These are phyloP conservation scores for Isichthys henryi DNA, from an alignment of 2,113 vertebrate species.

Conservation along the genomic window DNA sequence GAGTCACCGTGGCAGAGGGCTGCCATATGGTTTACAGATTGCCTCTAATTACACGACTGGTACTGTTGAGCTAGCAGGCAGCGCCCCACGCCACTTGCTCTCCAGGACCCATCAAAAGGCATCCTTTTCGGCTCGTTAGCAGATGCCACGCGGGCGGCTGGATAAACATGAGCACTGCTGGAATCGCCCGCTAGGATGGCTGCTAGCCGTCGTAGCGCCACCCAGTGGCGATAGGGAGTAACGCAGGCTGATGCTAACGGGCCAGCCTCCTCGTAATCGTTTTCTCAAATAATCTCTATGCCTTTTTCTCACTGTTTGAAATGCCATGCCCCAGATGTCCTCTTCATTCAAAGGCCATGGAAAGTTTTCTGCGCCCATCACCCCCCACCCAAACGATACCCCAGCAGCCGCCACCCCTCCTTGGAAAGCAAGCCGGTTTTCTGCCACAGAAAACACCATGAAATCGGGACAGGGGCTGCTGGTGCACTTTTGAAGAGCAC, in stretches of 20 bases:
- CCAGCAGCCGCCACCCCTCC: not conserved
- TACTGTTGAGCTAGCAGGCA: conserved; percentile 39
- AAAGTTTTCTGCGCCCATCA: conserved; percentile 13
- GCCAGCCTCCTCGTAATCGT: conserved; percentile 10
- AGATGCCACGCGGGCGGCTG: conserved; percentile 27
- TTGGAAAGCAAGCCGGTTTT: conserved; percentile 21
- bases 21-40: conserved; percentile 62
- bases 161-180: not conserved
- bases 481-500: conserved; percentile 17
- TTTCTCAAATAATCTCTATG: conserved; percentile 15
- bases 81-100: conserved; percentile 36
- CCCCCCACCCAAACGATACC: not conserved
- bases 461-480: conserved; percentile 22
- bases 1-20: conserved; percentile 42
- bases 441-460: conserved; percentile 15
- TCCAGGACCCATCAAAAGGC: conserved; percentile 33
- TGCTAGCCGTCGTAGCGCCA: not conserved
- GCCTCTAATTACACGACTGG: conserved; percentile 47
- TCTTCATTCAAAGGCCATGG: conserved; percentile 22
- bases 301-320: conserved; percentile 11
- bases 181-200: not conserved
- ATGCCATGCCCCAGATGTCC: conserved; percentile 36
- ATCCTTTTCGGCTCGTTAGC: conserved; percentile 43
- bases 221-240: not conserved
- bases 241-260: not conserved